Percentiles rank a stretch among this genome's conserved stretches.
Evolutionary conservation across 2,888 invertebrate species (phyloP).

Genomic region (Baronia brevicornis): DNA sequence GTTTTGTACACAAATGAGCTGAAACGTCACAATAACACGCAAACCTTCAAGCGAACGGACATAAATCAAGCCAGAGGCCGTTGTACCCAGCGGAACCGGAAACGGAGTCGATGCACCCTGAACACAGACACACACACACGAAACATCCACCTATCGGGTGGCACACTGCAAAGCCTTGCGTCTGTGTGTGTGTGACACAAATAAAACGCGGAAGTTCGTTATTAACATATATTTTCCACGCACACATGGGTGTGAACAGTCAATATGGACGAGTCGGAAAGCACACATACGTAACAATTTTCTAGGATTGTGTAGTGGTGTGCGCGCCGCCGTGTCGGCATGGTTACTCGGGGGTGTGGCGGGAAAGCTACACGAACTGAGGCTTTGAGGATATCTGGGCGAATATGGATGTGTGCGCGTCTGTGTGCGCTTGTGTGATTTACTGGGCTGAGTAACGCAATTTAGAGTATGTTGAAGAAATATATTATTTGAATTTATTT

Average conservation of each 20-base stretch:
- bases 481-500: not conserved
- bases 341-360: constrained; percentile 58
- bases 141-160: constrained; percentile 18
- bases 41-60: constrained; percentile 52
- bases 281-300: constrained; percentile 32
- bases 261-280: constrained; percentile 32
- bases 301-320: constrained; percentile 35
- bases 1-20: constrained; percentile 33
- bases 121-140: constrained; percentile 32
- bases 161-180: constrained; percentile 10
- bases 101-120: constrained; percentile 70
- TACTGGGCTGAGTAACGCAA: constrained; percentile 23
- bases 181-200: constrained; percentile 54
- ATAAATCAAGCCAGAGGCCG: constrained; percentile 67
- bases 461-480: constrained; percentile 7
- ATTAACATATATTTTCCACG: constrained; percentile 63
- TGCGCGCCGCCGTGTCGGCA: constrained; percentile 57
- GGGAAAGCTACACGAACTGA: constrained; percentile 26
- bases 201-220: constrained; percentile 65
- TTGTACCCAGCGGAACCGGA: constrained; percentile 66
- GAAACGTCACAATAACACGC: constrained; percentile 63
- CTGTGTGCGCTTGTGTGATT: constrained; percentile 32
- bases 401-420: constrained; percentile 22
- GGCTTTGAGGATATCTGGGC: constrained; percentile 32
- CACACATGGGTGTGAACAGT: constrained; percentile 33